Conservation (phyloP, 2,888 invertebrate species). For the Eustalomyia histrio region DNA sequence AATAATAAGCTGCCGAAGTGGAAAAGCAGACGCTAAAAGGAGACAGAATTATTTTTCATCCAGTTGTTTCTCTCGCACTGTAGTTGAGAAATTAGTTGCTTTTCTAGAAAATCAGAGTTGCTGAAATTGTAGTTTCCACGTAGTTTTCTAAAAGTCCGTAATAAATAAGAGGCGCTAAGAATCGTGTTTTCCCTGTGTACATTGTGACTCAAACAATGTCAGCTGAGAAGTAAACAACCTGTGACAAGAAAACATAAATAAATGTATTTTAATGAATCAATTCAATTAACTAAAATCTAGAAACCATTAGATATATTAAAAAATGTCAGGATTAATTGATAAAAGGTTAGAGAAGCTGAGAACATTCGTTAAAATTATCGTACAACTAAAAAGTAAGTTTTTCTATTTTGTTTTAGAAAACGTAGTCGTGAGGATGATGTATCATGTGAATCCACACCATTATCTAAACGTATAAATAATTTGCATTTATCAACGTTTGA, state of each 20-base stretch:
- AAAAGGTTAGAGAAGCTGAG: constrained; percentile 69
- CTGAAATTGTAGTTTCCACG: too few species aligned
- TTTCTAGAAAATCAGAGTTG: too few species aligned
- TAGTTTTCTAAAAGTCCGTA: too few species aligned
- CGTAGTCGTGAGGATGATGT: constrained; percentile 87
- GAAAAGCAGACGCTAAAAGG: too few species aligned
- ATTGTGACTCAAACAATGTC: constrained; percentile 64
- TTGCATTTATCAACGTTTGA: constrained; percentile 84
- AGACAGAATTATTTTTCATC: too few species aligned
- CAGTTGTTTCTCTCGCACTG: too few species aligned
- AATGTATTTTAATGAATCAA: background rate
- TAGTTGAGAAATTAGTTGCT: too few species aligned
- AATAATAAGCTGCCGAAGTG: too few species aligned
- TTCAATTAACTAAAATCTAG: background rate
- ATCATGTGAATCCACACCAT: constrained; percentile 88
- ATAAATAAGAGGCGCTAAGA: too few species aligned
- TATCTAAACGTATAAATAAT: constrained; percentile 94
- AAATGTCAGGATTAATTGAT: constrained; percentile 74
- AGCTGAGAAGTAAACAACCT: constrained; percentile 24
- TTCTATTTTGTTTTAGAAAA: constrained; percentile 84
- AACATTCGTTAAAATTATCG: background rate
- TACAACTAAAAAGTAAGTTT: background rate
- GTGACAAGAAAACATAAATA: constrained; percentile 9
- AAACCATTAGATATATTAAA: constrained; percentile 10
- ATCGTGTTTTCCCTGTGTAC: too few species aligned